Conservation (phyloP, 2,797 vertebrate species). For the Craterocephalus amniculus region DNA sequence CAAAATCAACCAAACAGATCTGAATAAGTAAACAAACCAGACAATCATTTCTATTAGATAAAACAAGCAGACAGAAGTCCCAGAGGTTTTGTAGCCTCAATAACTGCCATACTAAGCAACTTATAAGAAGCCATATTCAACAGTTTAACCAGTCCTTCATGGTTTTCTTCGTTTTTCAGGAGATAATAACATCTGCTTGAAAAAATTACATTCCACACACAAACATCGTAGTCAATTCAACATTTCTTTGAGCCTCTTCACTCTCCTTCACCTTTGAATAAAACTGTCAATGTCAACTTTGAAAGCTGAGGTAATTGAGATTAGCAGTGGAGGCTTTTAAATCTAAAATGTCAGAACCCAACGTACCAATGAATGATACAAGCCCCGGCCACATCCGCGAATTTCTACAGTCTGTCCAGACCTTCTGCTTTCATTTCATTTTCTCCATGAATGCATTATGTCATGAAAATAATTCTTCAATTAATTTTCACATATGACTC, state of each 20-base stretch:
- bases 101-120: constrained; percentile 16
- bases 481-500: constrained; percentile 19
- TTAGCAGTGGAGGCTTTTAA: background rate
- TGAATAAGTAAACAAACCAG: constrained; percentile 16
- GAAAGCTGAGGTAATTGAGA: background rate
- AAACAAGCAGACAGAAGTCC: background rate
- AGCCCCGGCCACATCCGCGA: background rate
- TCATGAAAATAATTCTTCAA: constrained; percentile 1
- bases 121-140: constrained; percentile 4
- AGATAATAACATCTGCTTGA: background rate
- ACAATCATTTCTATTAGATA: constrained; percentile 1
- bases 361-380: background rate
- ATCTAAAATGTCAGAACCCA: background rate
- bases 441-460: constrained; percentile 2
- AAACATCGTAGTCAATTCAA: constrained; percentile 7
- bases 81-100: constrained; percentile 4
- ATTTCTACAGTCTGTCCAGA: background rate
- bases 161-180: constrained; percentile 7
- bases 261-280: background rate
- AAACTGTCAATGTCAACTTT: background rate
- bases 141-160: background rate
- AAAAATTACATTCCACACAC: background rate
- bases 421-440: constrained; percentile 6
- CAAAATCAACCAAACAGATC: background rate
- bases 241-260: background rate